Conservation (phyloP, 1,140 invertebrate species). For the Mercenaria mercenaria region DNA sequence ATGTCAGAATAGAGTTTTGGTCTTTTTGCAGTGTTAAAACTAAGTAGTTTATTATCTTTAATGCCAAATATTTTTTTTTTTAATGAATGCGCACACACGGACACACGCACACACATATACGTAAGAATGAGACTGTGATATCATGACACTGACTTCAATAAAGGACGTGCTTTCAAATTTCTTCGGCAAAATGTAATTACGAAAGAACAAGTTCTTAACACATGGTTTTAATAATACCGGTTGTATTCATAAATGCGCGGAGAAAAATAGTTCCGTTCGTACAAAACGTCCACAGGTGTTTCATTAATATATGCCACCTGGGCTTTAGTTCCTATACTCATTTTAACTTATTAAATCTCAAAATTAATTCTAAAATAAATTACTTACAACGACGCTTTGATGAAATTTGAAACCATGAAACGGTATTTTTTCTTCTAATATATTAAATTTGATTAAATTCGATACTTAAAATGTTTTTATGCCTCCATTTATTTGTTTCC, state of each 20-base stretch:
- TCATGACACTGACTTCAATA: too few relatives aligned
- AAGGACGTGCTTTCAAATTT: background rate
- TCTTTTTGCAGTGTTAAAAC: too few relatives aligned
- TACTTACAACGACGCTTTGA: conserved; percentile 30
- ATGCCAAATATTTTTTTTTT: too few relatives aligned
- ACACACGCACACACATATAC: too few relatives aligned
- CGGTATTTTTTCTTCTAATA: conserved; percentile 19
- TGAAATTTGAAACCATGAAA: conserved; percentile 34
- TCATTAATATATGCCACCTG: conserved; percentile 37
- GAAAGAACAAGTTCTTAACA: conserved; percentile 39
- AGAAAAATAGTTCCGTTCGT: conserved; percentile 19
- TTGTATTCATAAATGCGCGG: conserved; percentile 33
- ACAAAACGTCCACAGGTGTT: conserved; percentile 31
- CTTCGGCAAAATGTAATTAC: background rate
- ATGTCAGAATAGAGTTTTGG: too few relatives aligned
- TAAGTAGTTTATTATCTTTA: too few relatives aligned
- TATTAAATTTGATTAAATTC: conserved; percentile 44
- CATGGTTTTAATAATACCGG: conserved; percentile 27
- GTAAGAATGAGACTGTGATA: too few relatives aligned
- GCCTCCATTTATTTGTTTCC: background rate
- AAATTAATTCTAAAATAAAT: conserved; percentile 50
- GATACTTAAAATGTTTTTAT: conserved; percentile 13
- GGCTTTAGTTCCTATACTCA: background rate
- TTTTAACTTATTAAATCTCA: conserved; percentile 52
- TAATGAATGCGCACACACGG: too few relatives aligned